These are phyloP conservation scores for Zapornia atra DNA, from an alignment of 2,113 vertebrate genomes.

Conservation along the genomic window DNA sequence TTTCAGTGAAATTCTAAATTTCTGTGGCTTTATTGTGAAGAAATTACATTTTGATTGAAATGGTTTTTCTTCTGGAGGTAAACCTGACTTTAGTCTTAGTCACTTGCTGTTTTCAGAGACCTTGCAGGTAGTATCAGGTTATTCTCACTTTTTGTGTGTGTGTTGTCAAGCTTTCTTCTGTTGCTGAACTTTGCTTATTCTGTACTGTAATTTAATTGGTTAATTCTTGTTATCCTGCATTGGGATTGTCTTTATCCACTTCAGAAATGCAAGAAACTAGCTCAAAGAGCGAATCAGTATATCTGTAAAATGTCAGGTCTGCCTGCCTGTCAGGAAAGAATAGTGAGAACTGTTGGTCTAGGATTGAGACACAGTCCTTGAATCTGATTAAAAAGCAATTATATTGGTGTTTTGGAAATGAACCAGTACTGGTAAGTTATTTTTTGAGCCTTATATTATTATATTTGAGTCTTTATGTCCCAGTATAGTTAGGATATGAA, in stretches of 20 bases:
- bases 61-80: background rate
- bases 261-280: background rate
- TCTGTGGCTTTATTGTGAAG: background rate
- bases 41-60: background rate
- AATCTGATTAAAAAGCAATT: background rate
- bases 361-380: background rate
- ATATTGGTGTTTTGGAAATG: background rate
- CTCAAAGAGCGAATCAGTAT: background rate
- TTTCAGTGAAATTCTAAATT: background rate
- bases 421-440: background rate
- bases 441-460: background rate
- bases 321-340: background rate
- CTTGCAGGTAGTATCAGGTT: background rate
- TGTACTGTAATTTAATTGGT: background rate
- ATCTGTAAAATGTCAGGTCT: background rate
- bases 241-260: background rate
- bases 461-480: background rate
- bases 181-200: background rate
- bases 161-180: background rate
- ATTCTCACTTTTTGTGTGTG: background rate
- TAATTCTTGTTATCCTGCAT: background rate
- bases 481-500: background rate
- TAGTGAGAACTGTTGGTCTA: background rate
- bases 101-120: background rate
- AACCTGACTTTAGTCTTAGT: background rate